These are phyloP conservation scores for Wiebesia pumilae DNA, from an alignment of 1,140 invertebrate genomes.

Conservation along the genomic window DNA sequence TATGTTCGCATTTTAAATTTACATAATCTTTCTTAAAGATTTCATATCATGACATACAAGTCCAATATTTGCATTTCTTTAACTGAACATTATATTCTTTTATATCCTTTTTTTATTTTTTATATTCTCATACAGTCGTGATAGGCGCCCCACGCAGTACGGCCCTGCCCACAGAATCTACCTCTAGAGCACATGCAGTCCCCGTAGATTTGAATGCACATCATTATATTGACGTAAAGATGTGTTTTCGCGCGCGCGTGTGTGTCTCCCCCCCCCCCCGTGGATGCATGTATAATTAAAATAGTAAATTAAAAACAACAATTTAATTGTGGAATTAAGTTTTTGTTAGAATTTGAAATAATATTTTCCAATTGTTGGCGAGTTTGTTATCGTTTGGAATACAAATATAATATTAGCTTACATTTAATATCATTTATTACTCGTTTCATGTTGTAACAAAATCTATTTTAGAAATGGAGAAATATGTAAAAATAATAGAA, in stretches of 20 bases:
- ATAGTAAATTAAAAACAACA: not conserved
- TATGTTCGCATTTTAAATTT: too few relatives aligned
- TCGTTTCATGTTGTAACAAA: not conserved
- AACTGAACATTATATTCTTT: too few relatives aligned
- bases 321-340: not conserved
- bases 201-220: not conserved
- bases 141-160: not conserved
- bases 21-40: not conserved
- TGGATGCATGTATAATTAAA: not conserved
- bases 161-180: constrained; percentile 20
- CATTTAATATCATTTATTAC: not conserved
- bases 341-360: not conserved
- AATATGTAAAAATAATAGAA: not conserved
- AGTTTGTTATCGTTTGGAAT: too few relatives aligned
- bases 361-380: too few relatives aligned
- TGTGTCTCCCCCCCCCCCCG: too few relatives aligned
- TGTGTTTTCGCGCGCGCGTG: not conserved
- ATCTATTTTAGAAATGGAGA: not conserved
- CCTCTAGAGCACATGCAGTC: constrained; percentile 15
- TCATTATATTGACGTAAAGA: not conserved
- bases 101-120: not conserved
- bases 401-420: not conserved
- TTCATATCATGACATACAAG: not conserved
- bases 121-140: not conserved
- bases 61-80: not conserved